Conservation (phyloP, 1,140 invertebrate species). For the Drosophila sturtevanti region DNA sequence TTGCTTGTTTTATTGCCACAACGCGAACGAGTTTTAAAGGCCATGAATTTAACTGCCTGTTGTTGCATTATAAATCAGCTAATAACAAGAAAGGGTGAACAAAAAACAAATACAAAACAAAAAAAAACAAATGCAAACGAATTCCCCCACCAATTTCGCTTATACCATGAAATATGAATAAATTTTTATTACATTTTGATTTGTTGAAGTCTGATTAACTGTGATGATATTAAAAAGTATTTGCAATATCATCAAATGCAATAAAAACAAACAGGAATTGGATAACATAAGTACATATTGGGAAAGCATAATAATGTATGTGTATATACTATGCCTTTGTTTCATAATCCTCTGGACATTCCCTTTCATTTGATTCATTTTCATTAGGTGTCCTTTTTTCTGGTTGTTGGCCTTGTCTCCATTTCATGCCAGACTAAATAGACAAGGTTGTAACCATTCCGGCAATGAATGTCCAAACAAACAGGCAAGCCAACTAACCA, state of each 20-base stretch:
- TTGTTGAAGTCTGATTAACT: slow-evolving; percentile 54
- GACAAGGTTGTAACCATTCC: slow-evolving; percentile 63
- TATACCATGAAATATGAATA: slow-evolving; percentile 49
- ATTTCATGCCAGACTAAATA: slow-evolving; percentile 44
- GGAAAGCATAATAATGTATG: too few relatives aligned
- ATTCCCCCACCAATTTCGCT: slow-evolving; percentile 6
- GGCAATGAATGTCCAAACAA: slow-evolving; percentile 74
- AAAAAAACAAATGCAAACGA: not conserved
- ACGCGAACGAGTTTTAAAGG: slow-evolving; percentile 36
- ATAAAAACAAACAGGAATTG: slow-evolving; percentile 11
- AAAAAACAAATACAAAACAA: slow-evolving; percentile 6
- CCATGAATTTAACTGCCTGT: slow-evolving; percentile 37
- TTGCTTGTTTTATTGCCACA: slow-evolving; percentile 48
- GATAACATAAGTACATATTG: too few relatives aligned
- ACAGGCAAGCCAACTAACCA: slow-evolving; percentile 17
- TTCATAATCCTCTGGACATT: not conserved
- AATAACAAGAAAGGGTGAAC: slow-evolving; percentile 24
- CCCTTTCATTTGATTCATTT: slow-evolving; percentile 30
- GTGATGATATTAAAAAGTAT: slow-evolving; percentile 58
- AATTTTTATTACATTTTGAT: slow-evolving; percentile 39
- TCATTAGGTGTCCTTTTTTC: slow-evolving; percentile 48
- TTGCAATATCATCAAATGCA: slow-evolving; percentile 36
- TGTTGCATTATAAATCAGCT: slow-evolving; percentile 64
- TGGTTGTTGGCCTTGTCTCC: slow-evolving; percentile 28
- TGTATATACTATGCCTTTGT: too few relatives aligned